Base-by-base conservation (phyloP, 1,140 invertebrate species). In the Ceratosolen fusciceps region DNA sequence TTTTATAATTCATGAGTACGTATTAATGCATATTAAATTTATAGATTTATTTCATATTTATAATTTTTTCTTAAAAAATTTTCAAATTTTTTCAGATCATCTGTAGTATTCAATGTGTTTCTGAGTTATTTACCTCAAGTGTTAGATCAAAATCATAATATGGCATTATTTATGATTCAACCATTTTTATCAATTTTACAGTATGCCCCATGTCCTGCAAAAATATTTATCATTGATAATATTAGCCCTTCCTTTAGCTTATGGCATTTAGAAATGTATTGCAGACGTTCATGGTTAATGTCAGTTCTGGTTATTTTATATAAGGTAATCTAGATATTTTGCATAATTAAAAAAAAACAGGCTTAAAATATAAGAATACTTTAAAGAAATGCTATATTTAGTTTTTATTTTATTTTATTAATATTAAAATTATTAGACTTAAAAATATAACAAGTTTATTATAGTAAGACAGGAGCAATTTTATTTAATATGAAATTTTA, bases 81-180 rank as follows among this genome's bases (percentile, higher is more conserved):
- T 2, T 60, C 16, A 31, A 12, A 47, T 26, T 1, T 14, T 83
- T 79, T 90, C 86, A 95, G 96, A 86, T 92, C 93, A 74, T 98
- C 97, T 0, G 94, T 98, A 8, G 96, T 98, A 1, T 99, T 99
- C 90, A 99, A 98, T 90, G 96, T 97, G 8, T 99, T 98, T 86
- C 90, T 99, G 84, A 94, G 96, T 26, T 98, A 97, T 87, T 89
- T 99, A 65, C 96, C 97, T 0, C 95, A 99, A 93, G 93, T 99
- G 29, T 86, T 99, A 83, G 97, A 99, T 88, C 96, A 97, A 86
- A 99, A 99, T 90, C 96, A 98, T 87, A 88, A 95, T 52, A 96
- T 99, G 91, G 97, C 97, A 0, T 95, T 94, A 82, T 92, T 94
- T 26, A 93, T 99, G 49, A 92, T 99, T 21, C 94, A 96, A 16